These are phyloP conservation scores for Ammodytes marinus DNA, from an alignment of 2,113 vertebrate genomes.

Conservation along the genomic window DNA sequence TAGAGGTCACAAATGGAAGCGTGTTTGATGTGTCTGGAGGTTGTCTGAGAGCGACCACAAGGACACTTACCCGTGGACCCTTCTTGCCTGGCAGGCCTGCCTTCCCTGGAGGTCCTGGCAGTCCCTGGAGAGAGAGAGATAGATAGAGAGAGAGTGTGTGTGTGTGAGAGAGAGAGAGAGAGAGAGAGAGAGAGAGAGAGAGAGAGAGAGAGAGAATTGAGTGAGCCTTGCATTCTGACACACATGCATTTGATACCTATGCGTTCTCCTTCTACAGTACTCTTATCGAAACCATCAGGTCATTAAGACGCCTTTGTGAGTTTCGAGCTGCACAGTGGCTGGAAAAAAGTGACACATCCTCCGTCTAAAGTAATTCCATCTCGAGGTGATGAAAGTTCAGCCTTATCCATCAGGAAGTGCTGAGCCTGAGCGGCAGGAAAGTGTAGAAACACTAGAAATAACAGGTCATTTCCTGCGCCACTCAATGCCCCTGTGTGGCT, in stretches of 20 bases:
- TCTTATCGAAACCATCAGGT: slow-evolving; percentile 31
- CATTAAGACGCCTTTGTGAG: slow-evolving; percentile 3
- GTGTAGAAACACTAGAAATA: slow-evolving; percentile 68
- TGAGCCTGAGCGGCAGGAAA: slow-evolving; percentile 70
- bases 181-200: slow-evolving; percentile 43
- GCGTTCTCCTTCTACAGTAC: slow-evolving; percentile 1
- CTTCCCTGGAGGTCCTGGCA: slow-evolving; percentile 91
- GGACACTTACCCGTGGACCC: slow-evolving; percentile 92
- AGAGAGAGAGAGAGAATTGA: slow-evolving; percentile 15
- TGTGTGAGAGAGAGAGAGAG: slow-evolving; percentile 38
- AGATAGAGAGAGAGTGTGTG: slow-evolving; percentile 11
- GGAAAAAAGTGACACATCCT: slow-evolving; percentile 50
- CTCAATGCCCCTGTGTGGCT: slow-evolving; percentile 65
- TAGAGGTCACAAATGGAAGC: neutral
- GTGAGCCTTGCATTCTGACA: slow-evolving; percentile 35
- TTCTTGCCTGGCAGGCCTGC: slow-evolving; percentile 91
- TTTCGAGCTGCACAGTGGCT: slow-evolving; percentile 23
- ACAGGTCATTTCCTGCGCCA: slow-evolving; percentile 77
- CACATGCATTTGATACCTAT: slow-evolving; percentile 11
- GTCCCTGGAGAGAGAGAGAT: slow-evolving; percentile 85
- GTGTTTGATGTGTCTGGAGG: slow-evolving; percentile 24
- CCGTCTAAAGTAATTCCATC: slow-evolving; percentile 57
- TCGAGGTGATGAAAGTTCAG: slow-evolving; percentile 64
- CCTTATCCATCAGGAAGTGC: slow-evolving; percentile 56
- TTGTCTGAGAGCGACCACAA: neutral